A percentile compares a stretch with the other conserved stretches of the same genome.
Conservation (phyloP, 2,797 vertebrate genomes). For the Danio choprae region DNA sequence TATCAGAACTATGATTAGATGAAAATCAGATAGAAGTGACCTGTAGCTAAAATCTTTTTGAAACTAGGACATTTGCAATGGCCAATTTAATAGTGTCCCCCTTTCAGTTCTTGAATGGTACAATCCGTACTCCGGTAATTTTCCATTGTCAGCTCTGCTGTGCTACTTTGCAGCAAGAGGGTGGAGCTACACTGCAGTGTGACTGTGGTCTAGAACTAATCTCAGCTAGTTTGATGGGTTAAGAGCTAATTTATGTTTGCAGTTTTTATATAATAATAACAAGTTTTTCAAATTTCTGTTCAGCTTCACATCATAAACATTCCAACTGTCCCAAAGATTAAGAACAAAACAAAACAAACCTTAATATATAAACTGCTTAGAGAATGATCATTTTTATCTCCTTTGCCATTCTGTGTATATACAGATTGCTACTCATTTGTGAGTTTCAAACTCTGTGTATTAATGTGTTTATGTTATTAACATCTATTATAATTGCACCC, state of each 20-base stretch:
- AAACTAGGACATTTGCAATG: neutral
- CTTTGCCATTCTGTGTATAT: neutral
- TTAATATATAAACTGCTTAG: neutral
- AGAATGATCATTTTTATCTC: neutral
- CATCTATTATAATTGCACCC: neutral
- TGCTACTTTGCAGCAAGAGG: constrained; percentile 9
- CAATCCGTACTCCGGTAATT: constrained; percentile 26
- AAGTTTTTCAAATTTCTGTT: neutral
- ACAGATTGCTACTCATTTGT: neutral
- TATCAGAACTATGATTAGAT: constrained; percentile 4
- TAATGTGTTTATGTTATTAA: neutral
- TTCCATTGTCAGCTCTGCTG: constrained; percentile 42
- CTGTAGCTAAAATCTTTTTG: neutral
- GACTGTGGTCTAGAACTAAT: constrained; percentile 4
- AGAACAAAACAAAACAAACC: neutral
- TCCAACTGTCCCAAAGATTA: neutral
- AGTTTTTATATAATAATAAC: too few species aligned
- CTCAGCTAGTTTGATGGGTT: constrained; percentile 1
- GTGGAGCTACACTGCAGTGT: constrained; percentile 31
- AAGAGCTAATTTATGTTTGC: neutral
- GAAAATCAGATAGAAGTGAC: neutral
- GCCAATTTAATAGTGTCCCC: constrained; percentile 11
- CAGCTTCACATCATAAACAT: neutral
- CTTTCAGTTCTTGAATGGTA: constrained; percentile 22
- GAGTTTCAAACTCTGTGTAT: neutral